These are phyloP conservation scores for Pogoniulus pusillus DNA, from an alignment of 2,797 vertebrate genomes.

Conservation along the genomic window DNA sequence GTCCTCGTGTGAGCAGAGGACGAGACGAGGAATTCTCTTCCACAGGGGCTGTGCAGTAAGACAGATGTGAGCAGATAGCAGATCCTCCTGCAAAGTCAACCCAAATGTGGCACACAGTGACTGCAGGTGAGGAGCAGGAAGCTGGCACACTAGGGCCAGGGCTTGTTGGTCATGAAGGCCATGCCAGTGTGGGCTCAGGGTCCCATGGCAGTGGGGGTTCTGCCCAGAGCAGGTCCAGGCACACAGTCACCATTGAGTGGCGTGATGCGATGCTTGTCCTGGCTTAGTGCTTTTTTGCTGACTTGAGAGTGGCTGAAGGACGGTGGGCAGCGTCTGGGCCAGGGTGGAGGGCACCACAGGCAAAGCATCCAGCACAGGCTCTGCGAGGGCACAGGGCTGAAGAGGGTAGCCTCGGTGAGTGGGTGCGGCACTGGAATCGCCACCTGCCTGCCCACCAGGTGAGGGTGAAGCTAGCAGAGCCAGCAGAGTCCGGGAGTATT, in stretches of 20 bases:
- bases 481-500: accelerated
- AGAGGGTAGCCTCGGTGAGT: neutral
- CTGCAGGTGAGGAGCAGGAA: accelerated
- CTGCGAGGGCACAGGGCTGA: accelerated
- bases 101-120: accelerated
- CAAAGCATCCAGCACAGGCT: neutral
- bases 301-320: accelerated
- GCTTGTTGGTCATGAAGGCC: neutral
- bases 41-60: accelerated
- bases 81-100: accelerated
- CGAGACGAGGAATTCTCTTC: neutral
- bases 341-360: accelerated
- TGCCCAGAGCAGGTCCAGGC: accelerated
- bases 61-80: accelerated
- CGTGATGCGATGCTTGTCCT: accelerated
- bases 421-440: neutral
- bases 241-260: accelerated
- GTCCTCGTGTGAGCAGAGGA: accelerated
- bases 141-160: neutral
- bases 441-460: neutral
- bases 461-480: neutral
- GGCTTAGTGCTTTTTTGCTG: neutral
- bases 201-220: accelerated
- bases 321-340: accelerated
- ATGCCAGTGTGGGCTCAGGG: accelerated